A percentile compares a stretch with the other conserved stretches of the same genome.
phyloP scores from a whole-genome alignment of 2,888 invertebrate species.

The Argyresthia albistria region DNA sequence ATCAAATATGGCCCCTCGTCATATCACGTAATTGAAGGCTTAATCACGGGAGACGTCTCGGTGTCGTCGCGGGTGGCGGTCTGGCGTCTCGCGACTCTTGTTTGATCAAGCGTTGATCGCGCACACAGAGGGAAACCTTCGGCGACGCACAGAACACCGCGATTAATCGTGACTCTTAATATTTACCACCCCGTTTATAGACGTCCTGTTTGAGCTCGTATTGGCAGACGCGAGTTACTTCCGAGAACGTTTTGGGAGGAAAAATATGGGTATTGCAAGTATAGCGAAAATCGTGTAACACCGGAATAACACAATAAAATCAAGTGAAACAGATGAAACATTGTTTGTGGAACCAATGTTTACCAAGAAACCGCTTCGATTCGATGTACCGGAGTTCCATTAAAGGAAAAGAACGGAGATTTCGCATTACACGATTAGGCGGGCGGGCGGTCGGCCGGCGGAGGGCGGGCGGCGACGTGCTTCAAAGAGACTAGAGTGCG shows the following conservation, averaged over 20 bases:
- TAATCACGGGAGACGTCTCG: conserved; percentile 61
- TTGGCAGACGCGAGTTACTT: not conserved
- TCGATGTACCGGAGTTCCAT: conserved; percentile 9
- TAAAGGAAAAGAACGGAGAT: conserved; percentile 29
- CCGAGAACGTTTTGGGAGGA: too few species aligned
- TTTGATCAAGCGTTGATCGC: conserved; percentile 55
- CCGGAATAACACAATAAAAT: not conserved
- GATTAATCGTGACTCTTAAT: conserved; percentile 3
- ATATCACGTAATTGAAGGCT: conserved; percentile 67
- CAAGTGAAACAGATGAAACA: not conserved
- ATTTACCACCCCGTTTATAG: conserved; percentile 1
- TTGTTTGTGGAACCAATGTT: not conserved
- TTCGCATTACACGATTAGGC: conserved; percentile 36
- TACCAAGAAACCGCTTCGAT: conserved; percentile 2
- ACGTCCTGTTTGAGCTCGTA: not conserved
- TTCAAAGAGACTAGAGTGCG: conserved; percentile 21
- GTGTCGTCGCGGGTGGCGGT: conserved; percentile 25
- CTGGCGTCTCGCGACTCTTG: conserved; percentile 28
- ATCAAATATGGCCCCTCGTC: conserved; percentile 69
- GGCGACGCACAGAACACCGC: not conserved
- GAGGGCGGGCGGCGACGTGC: conserved; percentile 12
- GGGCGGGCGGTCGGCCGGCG: conserved; percentile 19
- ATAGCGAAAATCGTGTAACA: not conserved
- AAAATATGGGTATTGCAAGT: too few species aligned
- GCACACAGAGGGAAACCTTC: conserved; percentile 30